Evolutionary conservation across 2,797 vertebrate species (phyloP), one percentile per base, ranked within the genome.

Genomic region (Glyptemys insculpta): DNA sequence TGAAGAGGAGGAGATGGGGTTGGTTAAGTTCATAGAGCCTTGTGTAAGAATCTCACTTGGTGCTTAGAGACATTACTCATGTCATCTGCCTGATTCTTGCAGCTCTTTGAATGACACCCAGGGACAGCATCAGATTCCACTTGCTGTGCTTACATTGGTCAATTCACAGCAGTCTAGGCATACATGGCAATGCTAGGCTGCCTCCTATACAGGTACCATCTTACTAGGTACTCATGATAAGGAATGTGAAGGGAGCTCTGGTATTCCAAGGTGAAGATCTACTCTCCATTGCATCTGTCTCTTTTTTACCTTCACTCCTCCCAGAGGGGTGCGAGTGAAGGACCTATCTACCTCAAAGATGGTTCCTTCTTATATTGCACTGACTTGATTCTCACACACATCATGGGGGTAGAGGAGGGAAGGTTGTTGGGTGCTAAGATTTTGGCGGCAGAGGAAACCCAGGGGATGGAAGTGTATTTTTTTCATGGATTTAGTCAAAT

Each of bases 21-120:
- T 83, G 86, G 68, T 90, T 84, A 90, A 91, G 86, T n/a, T 56
- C 16, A 41, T 19, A n/a, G 62, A 86, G 87, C n/a, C n/a, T 72
- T 41, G 44, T 16, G 59, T 47, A 91, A 6, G 44, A 49, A 15
- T 78, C 44, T 29, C 74, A 49, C 1, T 0, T 1, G 92, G 44
- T 47, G 91, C 0, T 0, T 72, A 81, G 49, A 85, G 44, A 50
- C 3, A 0, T 91, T 68, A 50, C 34, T 91, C 12, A 52, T 91
- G 0, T 93, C 29, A 65, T 78, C 44, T 94, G 23, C 44, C 79
- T 8, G 18, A 91, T 56, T 78, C 74, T 89, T 87, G 47, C 14
- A 50, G 52, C 41, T 62, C 16, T 2, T 84, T 91, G 85, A 59
- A 50, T 0, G 1, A 79, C 74, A 59, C 88, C 47, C 25, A 59